phyloP scores from a whole-genome alignment of 53 echinoderm and acorn worm genomes.

The Astropecten irregularis region DNA sequence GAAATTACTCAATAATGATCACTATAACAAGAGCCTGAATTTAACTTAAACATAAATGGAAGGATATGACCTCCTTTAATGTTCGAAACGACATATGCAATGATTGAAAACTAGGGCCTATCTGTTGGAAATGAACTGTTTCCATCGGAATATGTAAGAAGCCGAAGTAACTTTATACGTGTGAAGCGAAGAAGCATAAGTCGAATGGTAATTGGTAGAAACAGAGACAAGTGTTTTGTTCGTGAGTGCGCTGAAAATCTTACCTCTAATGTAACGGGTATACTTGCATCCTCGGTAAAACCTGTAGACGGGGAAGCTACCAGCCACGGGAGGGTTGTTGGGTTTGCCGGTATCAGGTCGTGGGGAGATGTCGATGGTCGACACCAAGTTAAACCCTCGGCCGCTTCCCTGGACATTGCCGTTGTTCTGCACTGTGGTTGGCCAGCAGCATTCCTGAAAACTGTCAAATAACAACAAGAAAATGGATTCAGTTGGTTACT shows the following conservation, averaged over 20 bases:
- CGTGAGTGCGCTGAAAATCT: no score
- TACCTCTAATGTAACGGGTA: conserved; percentile 67
- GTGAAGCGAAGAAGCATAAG: no score
- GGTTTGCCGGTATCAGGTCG: conserved; percentile 61
- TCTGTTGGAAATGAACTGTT: no score
- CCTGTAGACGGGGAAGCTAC: conserved; percentile 59
- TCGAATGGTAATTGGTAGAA: no score
- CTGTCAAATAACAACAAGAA: not conserved
- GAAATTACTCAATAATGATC: no score
- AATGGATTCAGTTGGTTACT: not conserved
- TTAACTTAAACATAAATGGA: not conserved
- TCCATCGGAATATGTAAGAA: no score
- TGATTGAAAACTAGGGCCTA: no score
- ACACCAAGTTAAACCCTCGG: conserved; percentile 67
- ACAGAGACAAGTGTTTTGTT: no score
- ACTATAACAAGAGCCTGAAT: not conserved
- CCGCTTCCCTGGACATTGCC: conserved; percentile 44
- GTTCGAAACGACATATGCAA: no score
- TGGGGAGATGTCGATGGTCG: conserved; percentile 60
- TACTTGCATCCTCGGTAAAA: conserved; percentile 69
- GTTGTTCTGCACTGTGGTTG: conserved; percentile 42
- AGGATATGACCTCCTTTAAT: no score
- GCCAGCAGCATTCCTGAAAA: conserved; percentile 60
- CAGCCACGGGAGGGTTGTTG: conserved; percentile 66
- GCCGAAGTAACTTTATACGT: no score